Base-by-base conservation (phyloP, 2,113 vertebrate species). In the Poecile atricapillus region DNA sequence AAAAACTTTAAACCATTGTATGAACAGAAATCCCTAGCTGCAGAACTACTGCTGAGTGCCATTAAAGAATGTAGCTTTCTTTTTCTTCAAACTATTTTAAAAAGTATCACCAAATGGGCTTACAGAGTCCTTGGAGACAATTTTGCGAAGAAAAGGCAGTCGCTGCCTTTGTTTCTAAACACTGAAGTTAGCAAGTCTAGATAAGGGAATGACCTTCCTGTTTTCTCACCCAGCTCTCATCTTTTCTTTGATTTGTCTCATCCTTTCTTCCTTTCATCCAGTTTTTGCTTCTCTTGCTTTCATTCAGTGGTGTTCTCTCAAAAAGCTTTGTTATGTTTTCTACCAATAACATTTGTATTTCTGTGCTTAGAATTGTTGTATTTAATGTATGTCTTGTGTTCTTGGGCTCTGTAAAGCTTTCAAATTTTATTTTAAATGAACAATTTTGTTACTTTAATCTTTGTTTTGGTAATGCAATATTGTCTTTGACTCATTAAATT, bases 151-250 rank as follows among this genome's bases (percentile, higher is more conserved):
- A 93, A 75, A 39, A 39, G 39, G 8, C 74, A 67, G 89, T 67
- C 5, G 2, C 62, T 93, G 80, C 80, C 90, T 97, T 96, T 96
- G 71, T 94, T 94, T 95, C 94, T 93, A 82, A 92, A 43, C 89
- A 86, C 71, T 84, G 92, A 81, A 96, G 67, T 93, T 89, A 84
- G 71, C 73, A 53, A 87, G 76, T 56, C 56, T 78, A 70, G 76
- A 92, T 94, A 43, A 91, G 94, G 91, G 78, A 92, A 83, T 97
- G 93, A 96, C 96, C 95, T 90, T 94, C 88, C 81, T 93, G 63
- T 92, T 94, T 95, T 83, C 76, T 95, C 80, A 85, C 60, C 74
- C 9, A 1, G 49, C 90, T 96, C 89, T 90, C 93, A 92, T 97
- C 60, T 95, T 93, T 53, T 55, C 81, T 97, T 95, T 97, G n/a